Percentiles rank a stretch among this genome's conserved stretches.
Evolutionary conservation across 2,113 vertebrate species (phyloP).

Genomic region (Xerus inauris): DNA sequence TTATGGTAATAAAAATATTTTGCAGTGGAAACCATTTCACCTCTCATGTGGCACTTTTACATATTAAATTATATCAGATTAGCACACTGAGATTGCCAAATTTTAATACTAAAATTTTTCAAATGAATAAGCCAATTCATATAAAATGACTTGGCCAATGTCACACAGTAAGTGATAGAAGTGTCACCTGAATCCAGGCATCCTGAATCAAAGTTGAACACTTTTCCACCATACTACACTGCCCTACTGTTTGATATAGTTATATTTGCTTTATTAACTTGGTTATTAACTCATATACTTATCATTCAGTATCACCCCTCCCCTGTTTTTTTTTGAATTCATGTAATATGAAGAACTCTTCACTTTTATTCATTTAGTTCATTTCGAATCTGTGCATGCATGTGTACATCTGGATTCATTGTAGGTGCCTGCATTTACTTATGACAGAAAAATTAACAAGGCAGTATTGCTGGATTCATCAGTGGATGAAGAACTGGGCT

Average conservation of each 20-base stretch:
- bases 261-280: constrained; percentile 35
- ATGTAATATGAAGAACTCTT: constrained; percentile 39
- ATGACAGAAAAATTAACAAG: constrained; percentile 45
- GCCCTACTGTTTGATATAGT: background rate
- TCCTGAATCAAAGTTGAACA: background rate
- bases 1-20: constrained; percentile 24
- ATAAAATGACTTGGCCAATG: background rate
- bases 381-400: constrained; percentile 3
- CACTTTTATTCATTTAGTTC: constrained; percentile 24
- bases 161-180: constrained; percentile 19
- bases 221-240: constrained; percentile 21
- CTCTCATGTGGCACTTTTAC: background rate
- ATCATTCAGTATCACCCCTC: constrained; percentile 13
- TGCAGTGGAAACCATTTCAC: constrained; percentile 33
- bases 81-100: background rate
- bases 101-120: constrained; percentile 52
- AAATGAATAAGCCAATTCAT: constrained; percentile 52
- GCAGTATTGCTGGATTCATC: background rate
- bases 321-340: constrained; percentile 24
- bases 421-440: constrained; percentile 24
- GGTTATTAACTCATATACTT: background rate
- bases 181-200: constrained; percentile 32
- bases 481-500: background rate
- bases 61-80: constrained; percentile 28
- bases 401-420: background rate